A percentile compares a stretch with the other conserved stretches of the same genome.
These are phyloP conservation scores for Apamea sordens DNA, from an alignment of 2,888 invertebrate genomes.

Conservation along the genomic window DNA sequence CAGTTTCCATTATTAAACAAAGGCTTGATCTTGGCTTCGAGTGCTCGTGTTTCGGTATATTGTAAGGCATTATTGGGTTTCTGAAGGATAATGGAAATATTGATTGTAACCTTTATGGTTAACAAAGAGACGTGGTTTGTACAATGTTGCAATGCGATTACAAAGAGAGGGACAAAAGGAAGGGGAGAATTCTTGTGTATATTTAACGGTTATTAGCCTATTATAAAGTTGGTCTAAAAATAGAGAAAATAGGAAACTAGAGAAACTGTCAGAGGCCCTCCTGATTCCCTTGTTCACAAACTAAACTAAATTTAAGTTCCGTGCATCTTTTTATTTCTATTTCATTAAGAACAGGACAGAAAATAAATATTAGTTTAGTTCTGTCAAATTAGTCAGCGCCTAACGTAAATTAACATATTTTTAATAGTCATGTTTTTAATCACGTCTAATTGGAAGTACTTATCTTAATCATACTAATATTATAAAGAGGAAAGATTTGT, in stretches of 20 bases:
- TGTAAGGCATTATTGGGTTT: conserved; percentile 50
- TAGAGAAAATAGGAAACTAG: background rate
- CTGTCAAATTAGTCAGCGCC: too few species aligned
- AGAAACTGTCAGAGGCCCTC: background rate
- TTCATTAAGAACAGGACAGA: too few species aligned
- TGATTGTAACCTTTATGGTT: conserved; percentile 30
- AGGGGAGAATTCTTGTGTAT: background rate
- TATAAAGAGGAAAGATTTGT: too few species aligned
- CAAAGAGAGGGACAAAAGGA: background rate
- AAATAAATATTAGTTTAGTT: too few species aligned
- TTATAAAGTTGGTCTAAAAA: background rate
- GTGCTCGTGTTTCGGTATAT: conserved; percentile 47
- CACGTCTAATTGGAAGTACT: too few species aligned
- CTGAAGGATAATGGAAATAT: conserved; percentile 48
- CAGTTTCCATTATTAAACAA: conserved; percentile 58
- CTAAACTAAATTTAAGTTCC: too few species aligned
- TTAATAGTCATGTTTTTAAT: too few species aligned
- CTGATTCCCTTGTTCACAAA: too few species aligned
- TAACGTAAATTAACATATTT: too few species aligned
- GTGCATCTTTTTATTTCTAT: too few species aligned
- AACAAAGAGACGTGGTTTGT: conserved; percentile 20
- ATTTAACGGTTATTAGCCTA: background rate
- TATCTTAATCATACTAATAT: too few species aligned
- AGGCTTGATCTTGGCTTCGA: conserved; percentile 44
- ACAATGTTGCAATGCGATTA: conserved; percentile 3